Percentiles rank a stretch among this genome's conserved stretches.
Evolutionary conservation across 2,797 vertebrate genomes (phyloP).

Genomic region (Pseudomugil gertrudae): DNA sequence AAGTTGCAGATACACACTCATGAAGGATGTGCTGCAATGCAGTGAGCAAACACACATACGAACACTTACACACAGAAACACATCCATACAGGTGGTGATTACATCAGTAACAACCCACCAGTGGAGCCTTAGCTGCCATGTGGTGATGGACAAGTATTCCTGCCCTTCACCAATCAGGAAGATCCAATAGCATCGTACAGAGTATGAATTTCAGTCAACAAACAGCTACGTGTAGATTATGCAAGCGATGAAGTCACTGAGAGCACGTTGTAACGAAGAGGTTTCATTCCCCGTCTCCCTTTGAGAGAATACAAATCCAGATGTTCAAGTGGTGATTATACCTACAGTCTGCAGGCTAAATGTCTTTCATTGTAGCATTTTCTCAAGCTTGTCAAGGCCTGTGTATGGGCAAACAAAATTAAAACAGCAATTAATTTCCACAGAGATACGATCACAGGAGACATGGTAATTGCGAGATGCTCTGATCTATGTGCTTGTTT

Average conservation of each 20-base stretch:
- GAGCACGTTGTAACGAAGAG: constrained; percentile 25
- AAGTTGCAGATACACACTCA: constrained; percentile 35
- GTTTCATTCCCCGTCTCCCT: constrained; percentile 29
- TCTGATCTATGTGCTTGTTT: constrained; percentile 41
- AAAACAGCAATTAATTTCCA: constrained; percentile 71
- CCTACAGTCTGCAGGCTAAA: constrained; percentile 32
- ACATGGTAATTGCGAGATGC: constrained; percentile 61
- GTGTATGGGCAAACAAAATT: constrained; percentile 62
- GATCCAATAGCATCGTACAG: background rate
- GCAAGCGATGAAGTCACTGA: constrained; percentile 16
- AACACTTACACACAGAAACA: constrained; percentile 18
- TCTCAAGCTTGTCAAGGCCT: constrained; percentile 52
- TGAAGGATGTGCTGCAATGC: constrained; percentile 33
- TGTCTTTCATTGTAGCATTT: constrained; percentile 39
- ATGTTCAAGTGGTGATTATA: constrained; percentile 41
- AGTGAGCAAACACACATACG: constrained; percentile 36
- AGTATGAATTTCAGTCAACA: constrained; percentile 22
- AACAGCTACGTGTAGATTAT: constrained; percentile 18
- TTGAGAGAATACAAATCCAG: constrained; percentile 21
- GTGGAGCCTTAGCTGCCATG: constrained; percentile 45
- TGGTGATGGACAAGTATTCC: constrained; percentile 33
- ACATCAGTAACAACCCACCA: constrained; percentile 63
- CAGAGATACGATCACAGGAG: constrained; percentile 59
- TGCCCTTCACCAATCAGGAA: constrained; percentile 20
- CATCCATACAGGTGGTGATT: constrained; percentile 62